These are phyloP conservation scores for Cyclophora albipunctata DNA, from an alignment of 2,888 invertebrate genomes.

Conservation along the genomic window DNA sequence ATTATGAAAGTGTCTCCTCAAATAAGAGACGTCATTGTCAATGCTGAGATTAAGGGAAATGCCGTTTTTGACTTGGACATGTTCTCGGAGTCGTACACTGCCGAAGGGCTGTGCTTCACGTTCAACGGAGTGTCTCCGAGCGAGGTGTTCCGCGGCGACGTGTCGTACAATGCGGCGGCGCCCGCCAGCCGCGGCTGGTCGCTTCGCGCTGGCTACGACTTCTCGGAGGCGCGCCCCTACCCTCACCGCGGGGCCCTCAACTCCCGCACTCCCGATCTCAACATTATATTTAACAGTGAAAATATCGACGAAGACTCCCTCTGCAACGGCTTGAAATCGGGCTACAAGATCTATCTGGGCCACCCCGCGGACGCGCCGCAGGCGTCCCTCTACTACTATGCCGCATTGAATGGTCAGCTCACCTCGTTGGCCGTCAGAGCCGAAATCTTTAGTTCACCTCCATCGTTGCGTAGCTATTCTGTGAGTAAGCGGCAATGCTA, in stretches of 20 bases:
- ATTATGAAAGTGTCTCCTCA: too few species aligned
- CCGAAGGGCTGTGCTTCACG: slow-evolving; percentile 1
- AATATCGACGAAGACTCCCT: slow-evolving; percentile 11
- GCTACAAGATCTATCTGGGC: slow-evolving; percentile 28
- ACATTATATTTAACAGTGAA: slow-evolving; percentile 11
- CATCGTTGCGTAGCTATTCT: not conserved
- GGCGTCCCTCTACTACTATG: slow-evolving; percentile 23
- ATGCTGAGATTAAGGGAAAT: too few species aligned
- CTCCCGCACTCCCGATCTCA: slow-evolving; percentile 15
- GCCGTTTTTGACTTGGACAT: too few species aligned
- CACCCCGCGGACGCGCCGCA: slow-evolving; percentile 27
- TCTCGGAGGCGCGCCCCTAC: slow-evolving; percentile 7
- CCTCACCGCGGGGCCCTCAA: slow-evolving; percentile 22
- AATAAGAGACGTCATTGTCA: too few species aligned
- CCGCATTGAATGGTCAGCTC: slow-evolving; percentile 16
- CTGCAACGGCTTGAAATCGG: slow-evolving; percentile 20
- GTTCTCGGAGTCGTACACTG: not conserved
- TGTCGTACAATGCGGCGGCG: not conserved
- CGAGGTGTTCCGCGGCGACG: not conserved
- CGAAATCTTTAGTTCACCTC: not conserved
- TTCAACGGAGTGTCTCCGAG: not conserved
- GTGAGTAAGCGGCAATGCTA: slow-evolving; percentile 24
- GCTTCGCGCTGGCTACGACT: slow-evolving; percentile 14
- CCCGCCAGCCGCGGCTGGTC: slow-evolving; percentile 13
- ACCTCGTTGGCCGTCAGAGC: slow-evolving; percentile 24